phyloP scores from a whole-genome alignment of 2,113 vertebrate genomes.

The Fulmarus glacialis region DNA sequence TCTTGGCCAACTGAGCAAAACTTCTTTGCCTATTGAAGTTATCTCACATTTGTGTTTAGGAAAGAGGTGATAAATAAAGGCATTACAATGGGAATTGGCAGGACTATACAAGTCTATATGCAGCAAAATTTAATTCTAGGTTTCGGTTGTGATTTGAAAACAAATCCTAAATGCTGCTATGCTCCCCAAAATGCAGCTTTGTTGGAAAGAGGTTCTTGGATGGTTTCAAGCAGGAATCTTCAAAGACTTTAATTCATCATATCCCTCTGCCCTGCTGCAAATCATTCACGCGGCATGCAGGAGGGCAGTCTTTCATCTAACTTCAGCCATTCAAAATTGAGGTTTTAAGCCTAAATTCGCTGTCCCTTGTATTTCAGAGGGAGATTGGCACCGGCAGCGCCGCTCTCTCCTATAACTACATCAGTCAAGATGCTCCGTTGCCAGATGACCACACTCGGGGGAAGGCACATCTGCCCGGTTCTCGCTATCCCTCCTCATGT shows the following conservation, averaged over 20 bases:
- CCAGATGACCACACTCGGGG: fast-evolving
- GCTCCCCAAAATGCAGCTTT: background rate
- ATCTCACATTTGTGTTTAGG: background rate
- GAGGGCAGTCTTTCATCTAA: background rate
- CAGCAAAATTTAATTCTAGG: background rate
- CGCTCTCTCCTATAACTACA: fast-evolving
- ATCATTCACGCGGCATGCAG: fast-evolving
- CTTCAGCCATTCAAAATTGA: background rate
- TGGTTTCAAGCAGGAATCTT: background rate
- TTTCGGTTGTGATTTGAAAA: background rate
- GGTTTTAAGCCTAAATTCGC: background rate
- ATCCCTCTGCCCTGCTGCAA: background rate
- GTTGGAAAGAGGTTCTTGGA: background rate
- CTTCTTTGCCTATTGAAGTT: background rate
- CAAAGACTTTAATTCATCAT: background rate
- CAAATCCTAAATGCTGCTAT: background rate
- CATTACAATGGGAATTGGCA: background rate
- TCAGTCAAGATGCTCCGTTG: fast-evolving
- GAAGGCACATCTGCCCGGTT: no score
- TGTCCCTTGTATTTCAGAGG: background rate
- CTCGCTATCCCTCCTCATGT: background rate
- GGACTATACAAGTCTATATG: background rate
- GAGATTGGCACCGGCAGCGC: background rate
- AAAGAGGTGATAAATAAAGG: background rate
- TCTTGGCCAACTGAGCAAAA: background rate